Conservation (phyloP, 2,797 vertebrate genomes). For the Loriculus beryllinus region DNA sequence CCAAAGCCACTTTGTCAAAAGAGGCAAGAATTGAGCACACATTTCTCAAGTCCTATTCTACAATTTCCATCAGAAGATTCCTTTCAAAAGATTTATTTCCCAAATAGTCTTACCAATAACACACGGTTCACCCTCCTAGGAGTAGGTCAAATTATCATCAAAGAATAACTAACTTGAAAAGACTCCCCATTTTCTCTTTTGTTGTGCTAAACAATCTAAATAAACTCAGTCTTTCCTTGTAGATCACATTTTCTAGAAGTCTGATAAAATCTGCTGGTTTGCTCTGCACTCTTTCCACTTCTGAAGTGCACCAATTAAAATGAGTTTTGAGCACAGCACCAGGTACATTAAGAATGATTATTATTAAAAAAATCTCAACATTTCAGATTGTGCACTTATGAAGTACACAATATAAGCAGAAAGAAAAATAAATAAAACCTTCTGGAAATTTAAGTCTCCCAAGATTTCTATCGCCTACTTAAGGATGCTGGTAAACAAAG, state of each 20-base stretch:
- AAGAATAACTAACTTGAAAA: background rate
- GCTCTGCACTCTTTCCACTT: constrained; percentile 32
- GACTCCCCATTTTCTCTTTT: background rate
- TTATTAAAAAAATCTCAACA: constrained; percentile 11
- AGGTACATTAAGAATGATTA: constrained; percentile 13
- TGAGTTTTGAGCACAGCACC: constrained; percentile 38
- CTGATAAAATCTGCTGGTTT: constrained; percentile 41
- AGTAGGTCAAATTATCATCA: background rate
- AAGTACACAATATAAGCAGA: background rate
- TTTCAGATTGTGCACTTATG: background rate
- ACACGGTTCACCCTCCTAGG: background rate
- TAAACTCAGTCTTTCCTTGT: background rate
- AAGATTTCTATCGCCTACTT: constrained; percentile 14
- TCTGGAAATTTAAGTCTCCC: background rate
- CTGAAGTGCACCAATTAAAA: constrained; percentile 54
- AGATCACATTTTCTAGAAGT: constrained; percentile 23
- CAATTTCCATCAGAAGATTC: background rate
- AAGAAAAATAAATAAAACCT: background rate
- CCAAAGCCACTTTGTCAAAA: background rate
- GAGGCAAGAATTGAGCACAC: background rate
- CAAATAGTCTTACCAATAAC: background rate
- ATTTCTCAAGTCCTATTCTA: background rate
- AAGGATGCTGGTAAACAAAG: background rate
- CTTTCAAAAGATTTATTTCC: background rate
- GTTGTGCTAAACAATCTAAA: background rate